Percentiles rank a stretch among this genome's conserved stretches.
Conservation (phyloP, 2,113 vertebrate species). For the Pelecanoides urinatrix region DNA sequence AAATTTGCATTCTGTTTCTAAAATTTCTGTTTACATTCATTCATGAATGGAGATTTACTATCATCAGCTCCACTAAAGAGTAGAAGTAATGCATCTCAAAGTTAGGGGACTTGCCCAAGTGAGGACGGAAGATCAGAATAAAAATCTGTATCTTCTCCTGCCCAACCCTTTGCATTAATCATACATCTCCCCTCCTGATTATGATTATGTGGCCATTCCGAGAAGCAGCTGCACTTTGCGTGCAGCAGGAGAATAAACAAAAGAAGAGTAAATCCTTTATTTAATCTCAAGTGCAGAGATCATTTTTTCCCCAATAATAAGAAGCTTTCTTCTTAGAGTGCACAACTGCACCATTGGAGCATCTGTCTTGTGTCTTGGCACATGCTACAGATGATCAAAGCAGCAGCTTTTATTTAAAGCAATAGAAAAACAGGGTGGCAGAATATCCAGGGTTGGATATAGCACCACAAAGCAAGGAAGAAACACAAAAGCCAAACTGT, state of each 20-base stretch:
- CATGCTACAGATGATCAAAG: neutral
- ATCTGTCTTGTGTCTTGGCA: neutral
- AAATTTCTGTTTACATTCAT: neutral
- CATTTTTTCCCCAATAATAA: neutral
- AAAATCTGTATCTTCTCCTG: neutral
- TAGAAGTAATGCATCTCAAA: neutral
- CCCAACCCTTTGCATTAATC: neutral
- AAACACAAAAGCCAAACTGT: neutral
- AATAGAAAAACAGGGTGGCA: neutral
- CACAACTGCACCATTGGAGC: neutral
- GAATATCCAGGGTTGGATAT: neutral
- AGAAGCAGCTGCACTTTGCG: neutral
- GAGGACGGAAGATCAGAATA: neutral
- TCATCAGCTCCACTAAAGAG: neutral
- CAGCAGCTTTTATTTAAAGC: slow-evolving; percentile 28
- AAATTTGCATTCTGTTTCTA: neutral
- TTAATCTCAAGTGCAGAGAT: neutral
- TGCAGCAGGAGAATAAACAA: neutral
- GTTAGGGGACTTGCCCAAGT: neutral
- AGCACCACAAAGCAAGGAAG: neutral
- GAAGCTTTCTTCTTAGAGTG: neutral
- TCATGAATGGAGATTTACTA: neutral
- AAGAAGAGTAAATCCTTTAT: neutral
- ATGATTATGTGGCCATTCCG: neutral
- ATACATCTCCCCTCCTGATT: neutral